Evolutionary conservation across 92 coral and sea anemone genomes (phyloP), one percentile per base, ranked within the genome.

Genomic region (Diadumene lineata): DNA sequence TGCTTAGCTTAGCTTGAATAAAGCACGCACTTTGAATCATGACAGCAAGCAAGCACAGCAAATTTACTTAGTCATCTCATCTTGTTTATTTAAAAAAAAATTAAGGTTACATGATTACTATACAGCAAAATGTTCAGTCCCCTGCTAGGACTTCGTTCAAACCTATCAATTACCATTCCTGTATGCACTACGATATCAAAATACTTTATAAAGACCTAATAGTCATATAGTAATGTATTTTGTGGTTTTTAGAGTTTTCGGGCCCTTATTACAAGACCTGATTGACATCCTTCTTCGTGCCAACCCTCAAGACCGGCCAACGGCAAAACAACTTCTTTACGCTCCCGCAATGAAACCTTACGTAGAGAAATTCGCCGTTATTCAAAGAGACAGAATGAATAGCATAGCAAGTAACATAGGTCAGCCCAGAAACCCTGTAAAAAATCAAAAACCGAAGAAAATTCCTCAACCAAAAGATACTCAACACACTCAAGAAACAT

Each of bases 321-420:
- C 98, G 0, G 98, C 98, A 25, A 94, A 94, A 55, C 98, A 94
- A 66, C 83, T 94, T 63, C 86, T 94, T 17, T 76, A 88, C 67
- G 97, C 89, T n/a, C 98, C 98, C 2, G 94, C 94, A 1, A 88
- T 94, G 97, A 84, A 86, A 69, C 70, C 86, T 0, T 81, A 94
- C 58, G 96, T 92, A 18, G 87, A 89, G 58, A 86, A 75, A 61
- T 88, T 70, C 79, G 90, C 79, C 46, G 70, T 81, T 18, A 44
- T 75, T 24, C 79, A 76, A 43, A 68, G 90, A 60, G 86, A 76
- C 15, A 72, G 88, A 48, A 72, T 28, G 3, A 77, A 79, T 0
- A 90, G 96, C 68, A 81, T 84, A 1, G 74, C 77, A 27, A 33
- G 46, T 33, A 29, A 18, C 29, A 29, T 27, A 32, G 19, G 17